Evolutionary conservation across 2,113 vertebrate genomes (phyloP), one percentile per base, ranked within the genome.

Genomic region (Ammospiza caudacuta): DNA sequence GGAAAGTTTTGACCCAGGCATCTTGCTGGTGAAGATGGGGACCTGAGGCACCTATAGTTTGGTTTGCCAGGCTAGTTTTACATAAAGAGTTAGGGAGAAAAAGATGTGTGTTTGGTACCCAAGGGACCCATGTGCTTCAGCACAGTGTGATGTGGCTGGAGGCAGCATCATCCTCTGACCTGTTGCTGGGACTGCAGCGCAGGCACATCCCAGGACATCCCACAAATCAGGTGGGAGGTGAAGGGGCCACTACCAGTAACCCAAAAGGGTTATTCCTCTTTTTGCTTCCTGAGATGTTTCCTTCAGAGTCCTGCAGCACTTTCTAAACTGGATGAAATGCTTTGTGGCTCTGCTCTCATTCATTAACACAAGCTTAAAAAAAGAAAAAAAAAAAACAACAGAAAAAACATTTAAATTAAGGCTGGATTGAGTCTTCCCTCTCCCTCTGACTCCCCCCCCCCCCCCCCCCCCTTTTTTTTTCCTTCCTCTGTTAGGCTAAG

Each of bases 221-320:
- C 0, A 0, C 6, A 59, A 12, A 35, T 35, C 17, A 20, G 4
- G 9, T 37, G 29, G 15, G 18, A 63, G 8, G 6, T 16, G 7
- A 67, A 79, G 18, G 14, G 6, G 14, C 12, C 15, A 8, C 29
- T 29, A 20, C 8, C 12, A 63, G 6, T 39, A 41, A 41, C 39
- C 39, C 39, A 41, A 41, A 41, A 41, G 2, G 2, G 19, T 43
- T 16, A 15, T 43, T 79, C 16, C 21, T 37, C 7, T 15, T 39
- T 55, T 54, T 84, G 31, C 12, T 87, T 12, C 7, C 16, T 21
- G 27, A 81, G 21, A 44, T 44, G 15, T 67, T 91, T 67, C 37
- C 6, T 6, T 22, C 11, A 21, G 37, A 39, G 9, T 70, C 18
- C 12, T 6, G 0, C 11, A 76, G 59, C 15, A 74, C 15, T 46